Percentiles rank a stretch among this genome's conserved stretches.
phyloP scores from a whole-genome alignment of 2,888 invertebrate species.

The Caradrina clavipalpis region DNA sequence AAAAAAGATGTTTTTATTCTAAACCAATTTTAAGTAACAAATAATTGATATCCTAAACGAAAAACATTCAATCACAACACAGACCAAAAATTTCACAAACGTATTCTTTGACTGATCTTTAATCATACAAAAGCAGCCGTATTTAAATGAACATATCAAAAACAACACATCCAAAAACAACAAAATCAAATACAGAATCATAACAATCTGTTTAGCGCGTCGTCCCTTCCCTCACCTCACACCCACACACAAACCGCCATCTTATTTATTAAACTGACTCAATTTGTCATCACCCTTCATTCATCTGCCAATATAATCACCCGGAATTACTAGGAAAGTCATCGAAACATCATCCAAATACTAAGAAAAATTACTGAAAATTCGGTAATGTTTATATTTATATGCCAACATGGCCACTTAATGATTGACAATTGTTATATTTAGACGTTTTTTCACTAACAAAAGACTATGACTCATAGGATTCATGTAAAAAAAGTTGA shows the following conservation, averaged over 20 bases:
- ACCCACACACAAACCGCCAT: neutral
- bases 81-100: too few relatives aligned
- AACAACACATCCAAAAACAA: too few relatives aligned
- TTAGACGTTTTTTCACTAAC: constrained; percentile 30
- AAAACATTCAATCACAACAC: too few relatives aligned
- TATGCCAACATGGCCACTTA: constrained; percentile 3
- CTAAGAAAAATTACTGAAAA: constrained; percentile 32
- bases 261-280: neutral
- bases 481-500: neutral
- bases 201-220: neutral
- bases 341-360: constrained; percentile 22
- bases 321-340: constrained; percentile 26
- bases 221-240: neutral
- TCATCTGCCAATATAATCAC: constrained; percentile 35
- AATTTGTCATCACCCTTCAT: constrained; percentile 25
- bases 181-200: neutral
- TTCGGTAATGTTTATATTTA: constrained; percentile 32
- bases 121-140: neutral
- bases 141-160: too few relatives aligned
- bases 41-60: too few relatives aligned
- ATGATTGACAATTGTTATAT: constrained; percentile 37
- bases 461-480: neutral
- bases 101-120: too few relatives aligned
- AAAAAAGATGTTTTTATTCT: too few relatives aligned
- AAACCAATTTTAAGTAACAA: too few relatives aligned